Percentiles rank a stretch among this genome's conserved stretches.
phyloP scores from a whole-genome alignment of 2,113 vertebrate genomes.

The Lipotes vexillifer region DNA sequence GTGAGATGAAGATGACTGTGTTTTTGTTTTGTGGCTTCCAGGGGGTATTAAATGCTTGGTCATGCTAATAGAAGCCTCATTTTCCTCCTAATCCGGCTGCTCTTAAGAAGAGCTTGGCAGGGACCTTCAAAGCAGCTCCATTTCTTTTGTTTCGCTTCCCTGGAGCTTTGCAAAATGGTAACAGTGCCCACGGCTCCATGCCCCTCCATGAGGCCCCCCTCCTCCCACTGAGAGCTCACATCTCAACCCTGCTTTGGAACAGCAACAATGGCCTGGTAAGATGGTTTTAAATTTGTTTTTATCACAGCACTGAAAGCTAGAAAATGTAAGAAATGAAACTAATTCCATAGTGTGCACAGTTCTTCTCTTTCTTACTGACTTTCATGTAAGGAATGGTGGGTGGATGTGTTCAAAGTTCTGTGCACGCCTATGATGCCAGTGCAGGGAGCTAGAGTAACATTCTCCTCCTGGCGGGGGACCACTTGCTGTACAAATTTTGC shows the following conservation, averaged over 20 bases:
- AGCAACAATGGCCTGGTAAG: background rate
- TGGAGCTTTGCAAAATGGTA: slow-evolving; percentile 28
- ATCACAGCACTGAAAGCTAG: background rate
- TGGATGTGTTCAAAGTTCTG: background rate
- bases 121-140: background rate
- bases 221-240: background rate
- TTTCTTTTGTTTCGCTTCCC: slow-evolving; percentile 37
- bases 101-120: slow-evolving; percentile 12
- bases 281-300: background rate
- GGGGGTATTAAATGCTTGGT: background rate
- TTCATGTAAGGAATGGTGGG: background rate
- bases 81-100: background rate
- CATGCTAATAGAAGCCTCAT: background rate
- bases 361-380: background rate
- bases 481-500: background rate
- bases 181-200: background rate
- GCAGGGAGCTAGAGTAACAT: background rate
- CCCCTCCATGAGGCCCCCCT: background rate
- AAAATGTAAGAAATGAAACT: background rate
- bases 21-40: background rate
- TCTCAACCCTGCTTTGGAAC: background rate
- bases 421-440: rapidly evolving
- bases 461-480: background rate
- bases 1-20: background rate
- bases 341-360: background rate